These are phyloP conservation scores for Capromys pilorides DNA, from an alignment of 2,797 vertebrate genomes.

Conservation along the genomic window DNA sequence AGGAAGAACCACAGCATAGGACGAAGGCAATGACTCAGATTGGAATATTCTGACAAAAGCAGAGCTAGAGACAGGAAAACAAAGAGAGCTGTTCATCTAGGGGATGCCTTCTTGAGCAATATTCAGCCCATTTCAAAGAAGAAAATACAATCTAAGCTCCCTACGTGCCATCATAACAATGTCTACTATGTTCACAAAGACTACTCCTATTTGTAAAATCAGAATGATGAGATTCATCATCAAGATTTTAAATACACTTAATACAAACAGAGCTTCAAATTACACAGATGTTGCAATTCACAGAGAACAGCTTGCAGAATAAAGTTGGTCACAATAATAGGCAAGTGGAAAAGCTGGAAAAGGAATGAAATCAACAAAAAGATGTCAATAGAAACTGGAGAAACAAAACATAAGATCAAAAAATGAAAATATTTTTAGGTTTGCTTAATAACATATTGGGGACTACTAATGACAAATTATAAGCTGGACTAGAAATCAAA, in stretches of 20 bases:
- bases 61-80: neutral
- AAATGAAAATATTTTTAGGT: neutral
- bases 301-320: neutral
- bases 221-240: neutral
- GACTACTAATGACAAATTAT: neutral
- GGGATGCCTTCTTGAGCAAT: neutral
- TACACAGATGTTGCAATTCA: neutral
- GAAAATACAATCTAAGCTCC: neutral
- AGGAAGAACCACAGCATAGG: neutral
- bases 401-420: neutral
- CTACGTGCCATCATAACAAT: neutral
- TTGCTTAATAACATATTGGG: neutral
- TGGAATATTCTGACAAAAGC: neutral
- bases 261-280: neutral
- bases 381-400: neutral
- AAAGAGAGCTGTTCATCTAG: neutral
- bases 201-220: neutral
- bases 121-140: neutral
- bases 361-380: neutral
- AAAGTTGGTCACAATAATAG: neutral
- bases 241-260: neutral
- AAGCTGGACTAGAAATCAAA: neutral
- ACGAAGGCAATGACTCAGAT: neutral
- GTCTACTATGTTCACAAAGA: neutral
- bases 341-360: neutral